A percentile compares a stretch with the other conserved stretches of the same genome.
Conservation (phyloP, 2,797 vertebrate species). For the Clarias platycephalus region DNA sequence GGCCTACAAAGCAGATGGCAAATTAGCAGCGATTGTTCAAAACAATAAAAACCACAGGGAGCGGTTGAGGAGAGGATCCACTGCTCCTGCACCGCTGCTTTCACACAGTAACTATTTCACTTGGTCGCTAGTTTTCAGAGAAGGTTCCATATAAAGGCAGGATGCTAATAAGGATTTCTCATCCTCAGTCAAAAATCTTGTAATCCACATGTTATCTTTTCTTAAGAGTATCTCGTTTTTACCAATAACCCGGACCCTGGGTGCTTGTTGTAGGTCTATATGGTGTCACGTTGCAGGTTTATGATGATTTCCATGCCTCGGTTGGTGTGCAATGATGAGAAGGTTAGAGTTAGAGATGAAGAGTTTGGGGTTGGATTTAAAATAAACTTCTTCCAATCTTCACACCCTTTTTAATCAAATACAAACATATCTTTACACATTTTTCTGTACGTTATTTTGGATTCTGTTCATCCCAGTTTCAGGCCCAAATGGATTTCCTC, state of each 20-base stretch:
- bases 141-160: conserved; percentile 14
- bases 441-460: neutral
- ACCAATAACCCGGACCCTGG: neutral
- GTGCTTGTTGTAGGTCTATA: conserved; percentile 4
- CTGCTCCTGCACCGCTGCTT: conserved; percentile 12
- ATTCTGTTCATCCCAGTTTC: neutral
- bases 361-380: neutral
- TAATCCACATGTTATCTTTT: neutral
- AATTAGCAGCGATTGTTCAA: conserved; percentile 79
- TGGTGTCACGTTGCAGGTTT: neutral
- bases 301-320: neutral
- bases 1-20: conserved; percentile 75
- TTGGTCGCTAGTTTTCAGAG: conserved; percentile 3
- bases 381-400: neutral
- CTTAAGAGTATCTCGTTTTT: neutral
- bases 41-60: conserved; percentile 66
- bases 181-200: neutral
- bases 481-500: neutral
- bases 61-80: conserved; percentile 10
- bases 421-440: neutral
- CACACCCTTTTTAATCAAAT: neutral
- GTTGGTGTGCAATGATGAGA: neutral
- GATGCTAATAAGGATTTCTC: conserved; percentile 28
- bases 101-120: conserved; percentile 19
- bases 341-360: neutral